A percentile compares a stretch with the other conserved stretches of the same genome.
Conservation (phyloP, 2,797 vertebrate genomes). For the Falco naumanni region DNA sequence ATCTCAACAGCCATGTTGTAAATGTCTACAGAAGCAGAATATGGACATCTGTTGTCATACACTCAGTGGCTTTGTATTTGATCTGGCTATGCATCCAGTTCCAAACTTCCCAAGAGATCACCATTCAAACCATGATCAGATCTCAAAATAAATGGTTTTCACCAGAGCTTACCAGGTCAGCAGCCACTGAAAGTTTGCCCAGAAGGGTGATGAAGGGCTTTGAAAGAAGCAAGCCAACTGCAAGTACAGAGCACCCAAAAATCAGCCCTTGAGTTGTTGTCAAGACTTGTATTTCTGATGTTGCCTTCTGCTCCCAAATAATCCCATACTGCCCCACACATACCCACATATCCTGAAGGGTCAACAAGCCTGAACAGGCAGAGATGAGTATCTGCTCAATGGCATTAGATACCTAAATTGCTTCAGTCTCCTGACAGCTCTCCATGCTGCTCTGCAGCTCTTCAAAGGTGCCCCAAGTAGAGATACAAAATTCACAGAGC, state of each 20-base stretch:
- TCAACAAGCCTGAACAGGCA: constrained; percentile 42
- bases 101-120: neutral
- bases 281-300: neutral
- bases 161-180: neutral
- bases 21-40: neutral
- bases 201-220: neutral
- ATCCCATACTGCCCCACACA: neutral
- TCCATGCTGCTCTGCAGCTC: neutral
- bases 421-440: neutral
- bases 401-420: neutral
- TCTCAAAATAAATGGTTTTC: neutral
- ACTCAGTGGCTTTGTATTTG: neutral
- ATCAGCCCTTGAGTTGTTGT: neutral
- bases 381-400: constrained; percentile 15
- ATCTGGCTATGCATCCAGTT: neutral
- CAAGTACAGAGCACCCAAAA: neutral
- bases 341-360: neutral
- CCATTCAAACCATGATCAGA: neutral
- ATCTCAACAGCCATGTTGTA: neutral
- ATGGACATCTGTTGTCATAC: neutral
- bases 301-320: neutral
- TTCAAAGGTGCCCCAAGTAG: neutral
- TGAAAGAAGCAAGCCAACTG: neutral
- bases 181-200: neutral
- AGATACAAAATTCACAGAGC: neutral